Evolutionary conservation across 30 jellyfish, hydroid and myxozoan species (phyloP).

Genomic region (Hydra vulgaris): DNA sequence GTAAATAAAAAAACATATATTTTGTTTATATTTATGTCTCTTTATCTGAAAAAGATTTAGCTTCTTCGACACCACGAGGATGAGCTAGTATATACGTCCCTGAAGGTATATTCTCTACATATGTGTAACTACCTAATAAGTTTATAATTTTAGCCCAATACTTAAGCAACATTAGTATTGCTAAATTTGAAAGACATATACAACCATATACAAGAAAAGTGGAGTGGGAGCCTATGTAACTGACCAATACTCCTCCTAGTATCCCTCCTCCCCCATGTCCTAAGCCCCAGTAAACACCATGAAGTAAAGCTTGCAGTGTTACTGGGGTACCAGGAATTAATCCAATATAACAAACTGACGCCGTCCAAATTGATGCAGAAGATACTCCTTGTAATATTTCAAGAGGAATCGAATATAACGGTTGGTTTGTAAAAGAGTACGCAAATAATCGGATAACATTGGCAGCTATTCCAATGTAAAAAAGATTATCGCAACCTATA

Average conservation of each 20-base stretch:
- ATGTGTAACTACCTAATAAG: slow-evolving; percentile 67
- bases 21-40: too few species aligned
- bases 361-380: slow-evolving; percentile 97
- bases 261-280: slow-evolving; percentile 99
- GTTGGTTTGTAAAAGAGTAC: slow-evolving; percentile 70
- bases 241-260: slow-evolving; percentile 80
- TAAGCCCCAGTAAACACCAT: slow-evolving; percentile 95
- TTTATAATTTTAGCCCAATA: slow-evolving; percentile 70
- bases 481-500: slow-evolving; percentile 89
- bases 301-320: slow-evolving; percentile 93
- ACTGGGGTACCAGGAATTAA: slow-evolving; percentile 96
- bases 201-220: slow-evolving; percentile 69
- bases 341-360: slow-evolving; percentile 86
- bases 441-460: slow-evolving; percentile 85
- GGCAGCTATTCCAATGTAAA: slow-evolving; percentile 74
- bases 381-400: slow-evolving; percentile 90
- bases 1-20: too few species aligned
- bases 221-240: slow-evolving; percentile 76
- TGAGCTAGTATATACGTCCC: slow-evolving; percentile 80
- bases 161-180: slow-evolving; percentile 44
- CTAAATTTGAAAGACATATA: slow-evolving; percentile 49
- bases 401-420: slow-evolving; percentile 50
- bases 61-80: background rate
- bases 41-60: background rate
- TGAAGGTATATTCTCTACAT: slow-evolving; percentile 87